Percentiles rank a stretch among this genome's conserved stretches.
These are phyloP conservation scores for Solea solea DNA, from an alignment of 2,113 vertebrate genomes.

Conservation along the genomic window DNA sequence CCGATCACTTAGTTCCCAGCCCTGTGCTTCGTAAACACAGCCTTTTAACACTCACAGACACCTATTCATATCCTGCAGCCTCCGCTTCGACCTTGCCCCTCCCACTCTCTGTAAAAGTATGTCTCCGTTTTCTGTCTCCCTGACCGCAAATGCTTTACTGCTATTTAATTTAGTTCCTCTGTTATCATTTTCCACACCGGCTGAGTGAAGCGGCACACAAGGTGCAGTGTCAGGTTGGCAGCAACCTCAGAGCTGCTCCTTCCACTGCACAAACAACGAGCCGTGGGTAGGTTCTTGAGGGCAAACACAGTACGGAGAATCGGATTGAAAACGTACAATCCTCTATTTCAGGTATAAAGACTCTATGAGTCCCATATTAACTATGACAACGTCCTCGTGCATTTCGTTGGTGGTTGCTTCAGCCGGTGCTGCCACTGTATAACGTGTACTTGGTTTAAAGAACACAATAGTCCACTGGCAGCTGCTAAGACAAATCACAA, in stretches of 20 bases:
- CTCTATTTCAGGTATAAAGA: constrained; percentile 7
- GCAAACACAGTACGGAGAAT: constrained; percentile 27
- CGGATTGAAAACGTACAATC: constrained; percentile 10
- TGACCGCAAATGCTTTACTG: constrained; percentile 64
- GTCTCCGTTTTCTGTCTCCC: constrained; percentile 51
- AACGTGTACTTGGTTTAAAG: constrained; percentile 23
- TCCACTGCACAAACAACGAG: constrained; percentile 33
- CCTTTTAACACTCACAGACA: constrained; percentile 55
- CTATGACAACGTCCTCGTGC: not conserved
- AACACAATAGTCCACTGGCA: no score
- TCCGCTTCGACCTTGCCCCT: constrained; percentile 52
- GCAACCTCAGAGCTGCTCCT: constrained; percentile 42
- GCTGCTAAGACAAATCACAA: constrained; percentile 47
- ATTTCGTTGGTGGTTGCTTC: constrained; percentile 22
- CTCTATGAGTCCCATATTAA: constrained; percentile 15
- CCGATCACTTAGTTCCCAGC: constrained; percentile 73
- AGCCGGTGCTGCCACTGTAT: constrained; percentile 11
- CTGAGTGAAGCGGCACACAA: constrained; percentile 37
- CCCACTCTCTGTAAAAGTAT: constrained; percentile 53
- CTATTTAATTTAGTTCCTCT: constrained; percentile 68
- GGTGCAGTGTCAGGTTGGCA: constrained; percentile 32
- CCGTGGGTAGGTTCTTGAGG: constrained; percentile 14
- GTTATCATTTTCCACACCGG: constrained; percentile 59
- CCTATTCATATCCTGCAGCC: constrained; percentile 65
- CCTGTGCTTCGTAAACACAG: constrained; percentile 61